Conservation (phyloP, 2,113 vertebrate genomes). For the Myotis yumanensis region DNA sequence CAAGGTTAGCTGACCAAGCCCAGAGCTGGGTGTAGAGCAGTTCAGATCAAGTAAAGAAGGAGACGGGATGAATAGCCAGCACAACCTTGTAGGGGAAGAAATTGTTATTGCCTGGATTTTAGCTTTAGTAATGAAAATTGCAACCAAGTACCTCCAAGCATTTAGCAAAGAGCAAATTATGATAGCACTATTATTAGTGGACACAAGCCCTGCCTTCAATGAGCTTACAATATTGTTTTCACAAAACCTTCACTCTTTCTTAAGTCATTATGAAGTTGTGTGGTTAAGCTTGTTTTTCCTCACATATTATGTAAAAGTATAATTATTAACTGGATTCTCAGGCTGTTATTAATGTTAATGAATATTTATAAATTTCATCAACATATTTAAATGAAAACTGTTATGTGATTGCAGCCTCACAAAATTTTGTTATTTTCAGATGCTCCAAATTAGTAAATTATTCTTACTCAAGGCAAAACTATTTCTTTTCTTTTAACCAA, state of each 20-base stretch:
- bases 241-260: background rate
- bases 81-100: background rate
- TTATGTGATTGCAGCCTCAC: background rate
- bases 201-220: background rate
- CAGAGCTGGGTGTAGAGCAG: background rate
- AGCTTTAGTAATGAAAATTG: slow-evolving; percentile 49
- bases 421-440: slow-evolving; percentile 28
- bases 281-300: slow-evolving; percentile 4
- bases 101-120: background rate
- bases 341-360: background rate
- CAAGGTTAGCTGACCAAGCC: background rate
- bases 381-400: slow-evolving; percentile 2
- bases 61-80: background rate
- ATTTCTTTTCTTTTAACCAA: background rate
- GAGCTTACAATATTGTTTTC: background rate
- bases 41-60: background rate
- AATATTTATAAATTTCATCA: slow-evolving; percentile 21
- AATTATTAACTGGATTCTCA: slow-evolving; percentile 12
- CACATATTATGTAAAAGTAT: background rate
- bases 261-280: background rate
- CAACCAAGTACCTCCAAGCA: background rate
- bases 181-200: background rate
- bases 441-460: background rate
- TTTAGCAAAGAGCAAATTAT: slow-evolving; percentile 12
- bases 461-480: background rate